Conservation (phyloP, 1,140 invertebrate species). For the Fopius arisanus region DNA sequence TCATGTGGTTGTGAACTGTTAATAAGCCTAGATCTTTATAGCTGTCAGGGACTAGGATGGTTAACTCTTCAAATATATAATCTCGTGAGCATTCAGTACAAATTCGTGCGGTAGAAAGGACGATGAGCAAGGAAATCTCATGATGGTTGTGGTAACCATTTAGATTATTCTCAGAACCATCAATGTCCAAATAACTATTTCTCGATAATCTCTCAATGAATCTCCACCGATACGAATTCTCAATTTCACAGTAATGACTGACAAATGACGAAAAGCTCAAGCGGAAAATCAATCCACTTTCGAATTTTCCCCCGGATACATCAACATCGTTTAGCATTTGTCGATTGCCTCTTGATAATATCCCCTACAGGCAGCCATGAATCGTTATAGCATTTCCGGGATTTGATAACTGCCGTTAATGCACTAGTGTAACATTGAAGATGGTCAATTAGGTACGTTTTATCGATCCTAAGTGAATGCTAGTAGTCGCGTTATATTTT, state of each 20-base stretch:
- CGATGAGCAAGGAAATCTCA: too few species aligned
- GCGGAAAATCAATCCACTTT: background rate
- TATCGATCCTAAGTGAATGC: conserved; percentile 24
- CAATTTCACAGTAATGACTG: too few species aligned
- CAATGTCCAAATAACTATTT: too few species aligned
- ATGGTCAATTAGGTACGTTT: conserved; percentile 21
- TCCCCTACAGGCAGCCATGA: background rate
- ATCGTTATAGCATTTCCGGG: conserved; percentile 43
- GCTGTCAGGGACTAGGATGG: too few species aligned
- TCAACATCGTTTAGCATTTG: background rate
- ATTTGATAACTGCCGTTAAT: conserved; percentile 40
- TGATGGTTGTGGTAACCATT: too few species aligned
- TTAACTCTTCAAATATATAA: too few species aligned
- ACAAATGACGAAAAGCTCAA: background rate
- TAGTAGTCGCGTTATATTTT: background rate
- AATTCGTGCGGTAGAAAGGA: too few species aligned
- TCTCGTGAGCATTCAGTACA: background rate
- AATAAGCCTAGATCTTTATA: conserved; percentile 39
- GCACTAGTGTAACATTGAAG: background rate
- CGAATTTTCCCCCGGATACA: background rate
- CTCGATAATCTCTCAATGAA: too few species aligned
- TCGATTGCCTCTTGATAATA: background rate
- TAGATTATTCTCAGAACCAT: too few species aligned
- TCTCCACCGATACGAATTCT: too few species aligned
- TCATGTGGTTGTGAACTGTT: conserved; percentile 36